phyloP scores from a whole-genome alignment of 2,113 vertebrate species.

The Sitta europaea region DNA sequence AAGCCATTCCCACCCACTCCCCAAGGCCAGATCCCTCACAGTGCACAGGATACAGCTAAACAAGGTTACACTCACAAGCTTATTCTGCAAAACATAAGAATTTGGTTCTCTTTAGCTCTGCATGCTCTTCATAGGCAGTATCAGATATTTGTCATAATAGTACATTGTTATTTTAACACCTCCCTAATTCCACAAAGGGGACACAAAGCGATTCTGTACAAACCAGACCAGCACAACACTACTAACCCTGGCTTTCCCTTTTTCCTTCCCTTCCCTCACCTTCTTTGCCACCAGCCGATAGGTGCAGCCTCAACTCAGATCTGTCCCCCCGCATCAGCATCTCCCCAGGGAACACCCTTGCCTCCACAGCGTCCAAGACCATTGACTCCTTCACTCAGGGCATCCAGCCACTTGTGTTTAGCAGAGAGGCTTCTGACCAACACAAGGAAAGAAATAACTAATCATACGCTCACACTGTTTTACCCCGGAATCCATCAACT shows the following conservation, averaged over 20 bases:
- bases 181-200: background rate
- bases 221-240: background rate
- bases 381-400: background rate
- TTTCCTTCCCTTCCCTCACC: background rate
- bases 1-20: rapidly evolving
- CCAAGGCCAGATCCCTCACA: background rate
- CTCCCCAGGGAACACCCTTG: background rate
- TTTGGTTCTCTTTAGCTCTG: background rate
- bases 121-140: background rate
- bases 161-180: background rate
- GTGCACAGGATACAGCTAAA: background rate
- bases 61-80: background rate
- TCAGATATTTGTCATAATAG: background rate
- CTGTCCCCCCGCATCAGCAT: background rate
- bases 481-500: background rate
- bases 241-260: background rate
- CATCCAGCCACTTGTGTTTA: background rate
- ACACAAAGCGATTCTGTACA: background rate
- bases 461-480: rapidly evolving
- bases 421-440: background rate
- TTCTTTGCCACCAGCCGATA: background rate
- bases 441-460: background rate
- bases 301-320: background rate
- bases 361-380: background rate
- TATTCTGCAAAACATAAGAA: background rate